These are phyloP conservation scores for Oophaga pumilio DNA, from an alignment of 2,113 vertebrate genomes.

Conservation along the genomic window DNA sequence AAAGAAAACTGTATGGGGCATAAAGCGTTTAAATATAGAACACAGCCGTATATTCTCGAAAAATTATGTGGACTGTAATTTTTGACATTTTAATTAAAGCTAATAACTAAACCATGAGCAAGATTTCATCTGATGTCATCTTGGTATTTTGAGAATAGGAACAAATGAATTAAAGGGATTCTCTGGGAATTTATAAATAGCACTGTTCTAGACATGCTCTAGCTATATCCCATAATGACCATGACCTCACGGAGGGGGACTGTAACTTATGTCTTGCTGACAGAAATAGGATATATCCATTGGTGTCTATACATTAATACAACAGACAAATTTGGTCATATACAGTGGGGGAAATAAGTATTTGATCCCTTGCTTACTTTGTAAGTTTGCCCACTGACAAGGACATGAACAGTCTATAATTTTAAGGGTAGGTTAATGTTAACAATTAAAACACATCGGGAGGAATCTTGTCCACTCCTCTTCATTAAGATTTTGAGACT, in stretches of 20 bases:
- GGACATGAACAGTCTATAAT: too few relatives aligned
- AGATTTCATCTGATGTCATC: slow-evolving; percentile 8
- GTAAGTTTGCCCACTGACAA: too few relatives aligned
- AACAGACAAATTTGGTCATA: not conserved
- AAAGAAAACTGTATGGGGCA: slow-evolving; percentile 25
- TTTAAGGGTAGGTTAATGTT: too few relatives aligned
- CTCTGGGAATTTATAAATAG: not conserved
- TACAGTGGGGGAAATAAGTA: not conserved
- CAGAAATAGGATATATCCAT: not conserved
- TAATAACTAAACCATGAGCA: slow-evolving; percentile 6
- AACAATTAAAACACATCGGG: too few relatives aligned
- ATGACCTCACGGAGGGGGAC: not conserved
- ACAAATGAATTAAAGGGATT: slow-evolving; percentile 2
- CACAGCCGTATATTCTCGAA: not conserved
- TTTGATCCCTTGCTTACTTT: too few relatives aligned
- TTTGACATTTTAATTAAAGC: slow-evolving; percentile 27
- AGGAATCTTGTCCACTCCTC: too few relatives aligned
- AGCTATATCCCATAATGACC: not conserved
- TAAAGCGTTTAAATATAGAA: slow-evolving; percentile 10
- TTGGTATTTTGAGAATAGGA: not conserved
- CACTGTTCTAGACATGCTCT: not conserved
- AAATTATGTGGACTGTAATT: slow-evolving; percentile 19
- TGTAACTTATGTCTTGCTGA: not conserved
- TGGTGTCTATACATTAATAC: not conserved
- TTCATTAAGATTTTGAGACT: too few relatives aligned